These are phyloP conservation scores for Momotus momota DNA, from an alignment of 2,797 vertebrate genomes.

Conservation along the genomic window DNA sequence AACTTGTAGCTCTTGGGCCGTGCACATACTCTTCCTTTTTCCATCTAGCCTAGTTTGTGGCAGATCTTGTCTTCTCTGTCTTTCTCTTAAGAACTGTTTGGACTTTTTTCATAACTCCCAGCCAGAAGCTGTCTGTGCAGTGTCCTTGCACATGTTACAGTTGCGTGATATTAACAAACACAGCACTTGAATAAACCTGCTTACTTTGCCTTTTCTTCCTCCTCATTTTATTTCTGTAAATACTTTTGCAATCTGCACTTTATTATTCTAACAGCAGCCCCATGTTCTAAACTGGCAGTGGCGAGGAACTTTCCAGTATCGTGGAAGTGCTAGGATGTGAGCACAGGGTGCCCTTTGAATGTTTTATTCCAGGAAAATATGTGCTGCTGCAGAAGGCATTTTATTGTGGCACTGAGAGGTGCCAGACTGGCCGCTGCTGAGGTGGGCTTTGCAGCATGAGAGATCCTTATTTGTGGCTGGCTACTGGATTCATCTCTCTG, in stretches of 20 bases:
- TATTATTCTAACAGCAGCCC: neutral
- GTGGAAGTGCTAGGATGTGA: rapidly evolving
- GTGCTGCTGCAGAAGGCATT: neutral
- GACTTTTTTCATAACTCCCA: too few species aligned
- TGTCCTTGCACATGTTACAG: neutral
- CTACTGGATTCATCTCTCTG: neutral
- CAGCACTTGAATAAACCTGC: neutral
- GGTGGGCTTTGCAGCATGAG: neutral
- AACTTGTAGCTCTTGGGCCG: neutral
- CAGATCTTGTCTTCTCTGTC: neutral
- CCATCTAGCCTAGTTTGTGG: neutral
- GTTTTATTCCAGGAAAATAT: neutral
- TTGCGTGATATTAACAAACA: neutral
- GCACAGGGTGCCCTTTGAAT: neutral
- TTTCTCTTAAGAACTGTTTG: neutral
- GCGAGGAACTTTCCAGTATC: neutral
- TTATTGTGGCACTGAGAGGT: neutral
- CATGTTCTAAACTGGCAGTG: rapidly evolving
- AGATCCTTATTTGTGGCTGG: neutral
- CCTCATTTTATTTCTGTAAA: neutral
- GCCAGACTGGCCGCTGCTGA: neutral
- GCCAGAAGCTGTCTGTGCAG: neutral
- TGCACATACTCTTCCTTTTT: neutral
- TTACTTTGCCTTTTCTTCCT: neutral
- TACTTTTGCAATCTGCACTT: neutral